These are phyloP conservation scores for Scaptodrosophila latifasciaeformis DNA, from an alignment of 2,888 invertebrate species.

Conservation along the genomic window DNA sequence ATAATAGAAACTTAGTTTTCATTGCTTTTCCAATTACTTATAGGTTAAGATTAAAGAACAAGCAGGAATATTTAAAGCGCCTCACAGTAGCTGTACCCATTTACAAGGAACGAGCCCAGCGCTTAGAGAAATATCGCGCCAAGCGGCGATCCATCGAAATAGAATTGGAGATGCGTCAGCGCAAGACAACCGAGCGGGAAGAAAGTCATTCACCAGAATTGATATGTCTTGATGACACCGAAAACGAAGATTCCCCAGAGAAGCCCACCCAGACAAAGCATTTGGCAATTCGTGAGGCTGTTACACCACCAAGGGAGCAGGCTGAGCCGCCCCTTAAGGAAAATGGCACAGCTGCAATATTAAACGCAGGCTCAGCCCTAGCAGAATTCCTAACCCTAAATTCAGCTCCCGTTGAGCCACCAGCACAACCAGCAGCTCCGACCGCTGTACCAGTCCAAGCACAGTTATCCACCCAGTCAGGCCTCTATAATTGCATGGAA, in stretches of 20 bases:
- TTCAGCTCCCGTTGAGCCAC: too few relatives aligned
- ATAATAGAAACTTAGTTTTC: too few relatives aligned
- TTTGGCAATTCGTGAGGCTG: not conserved
- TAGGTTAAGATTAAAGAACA: conserved; percentile 21
- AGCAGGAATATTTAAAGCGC: not conserved
- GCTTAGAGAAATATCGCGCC: not conserved
- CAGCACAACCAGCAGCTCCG: too few relatives aligned
- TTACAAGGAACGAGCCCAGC: not conserved
- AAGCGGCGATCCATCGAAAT: not conserved
- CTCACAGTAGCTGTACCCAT: not conserved
- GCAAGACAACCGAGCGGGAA: conserved; percentile 9
- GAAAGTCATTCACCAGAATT: conserved; percentile 37
- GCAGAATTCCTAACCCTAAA: conserved; percentile 46
- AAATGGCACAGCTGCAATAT: conserved; percentile 23
- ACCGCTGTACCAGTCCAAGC: too few relatives aligned
- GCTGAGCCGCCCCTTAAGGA: not conserved
- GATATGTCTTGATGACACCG: conserved; percentile 54
- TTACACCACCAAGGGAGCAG: not conserved
- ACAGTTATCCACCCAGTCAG: not conserved
- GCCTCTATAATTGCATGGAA: not conserved
- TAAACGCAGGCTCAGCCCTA: conserved; percentile 32
- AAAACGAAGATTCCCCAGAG: conserved; percentile 54
- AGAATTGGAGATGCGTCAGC: conserved; percentile 15
- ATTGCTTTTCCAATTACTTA: not conserved
- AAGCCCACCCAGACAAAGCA: conserved; percentile 20